These are phyloP conservation scores for Geopemphigus sp. DNA, from an alignment of 1,140 invertebrate genomes.

Conservation along the genomic window DNA sequence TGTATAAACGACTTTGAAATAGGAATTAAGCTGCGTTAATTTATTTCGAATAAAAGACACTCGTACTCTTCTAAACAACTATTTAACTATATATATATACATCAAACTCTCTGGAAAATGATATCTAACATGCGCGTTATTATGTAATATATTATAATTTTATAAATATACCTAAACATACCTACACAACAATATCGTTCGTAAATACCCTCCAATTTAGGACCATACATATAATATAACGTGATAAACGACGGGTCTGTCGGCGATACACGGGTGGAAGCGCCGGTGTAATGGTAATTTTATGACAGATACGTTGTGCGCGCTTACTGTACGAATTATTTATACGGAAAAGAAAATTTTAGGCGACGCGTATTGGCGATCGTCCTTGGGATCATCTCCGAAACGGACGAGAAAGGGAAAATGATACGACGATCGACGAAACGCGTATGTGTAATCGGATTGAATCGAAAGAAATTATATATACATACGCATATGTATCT, in stretches of 20 bases:
- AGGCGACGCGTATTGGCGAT: background rate
- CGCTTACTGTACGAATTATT: background rate
- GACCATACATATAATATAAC: background rate
- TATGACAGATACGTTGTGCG: background rate
- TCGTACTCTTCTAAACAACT: too few relatives aligned
- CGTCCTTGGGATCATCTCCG: slow-evolving; percentile 12
- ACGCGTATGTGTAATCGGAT: background rate
- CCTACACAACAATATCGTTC: background rate
- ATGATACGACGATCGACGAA: slow-evolving; percentile 8
- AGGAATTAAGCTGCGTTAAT: too few relatives aligned
- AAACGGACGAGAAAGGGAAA: background rate
- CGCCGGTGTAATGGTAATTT: background rate
- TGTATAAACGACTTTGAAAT: background rate
- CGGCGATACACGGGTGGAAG: too few relatives aligned
- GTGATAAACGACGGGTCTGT: too few relatives aligned
- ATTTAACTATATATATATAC: too few relatives aligned
- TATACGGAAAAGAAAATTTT: background rate
- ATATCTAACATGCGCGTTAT: background rate
- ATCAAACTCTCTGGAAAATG: background rate
- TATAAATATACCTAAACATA: background rate
- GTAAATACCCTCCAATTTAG: slow-evolving; percentile 7
- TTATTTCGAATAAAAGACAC: too few relatives aligned
- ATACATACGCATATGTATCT: background rate
- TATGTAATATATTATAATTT: background rate
- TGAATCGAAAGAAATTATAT: background rate